Evolutionary conservation across 2,797 vertebrate species (phyloP).

Genomic region (Erithacus rubecula): DNA sequence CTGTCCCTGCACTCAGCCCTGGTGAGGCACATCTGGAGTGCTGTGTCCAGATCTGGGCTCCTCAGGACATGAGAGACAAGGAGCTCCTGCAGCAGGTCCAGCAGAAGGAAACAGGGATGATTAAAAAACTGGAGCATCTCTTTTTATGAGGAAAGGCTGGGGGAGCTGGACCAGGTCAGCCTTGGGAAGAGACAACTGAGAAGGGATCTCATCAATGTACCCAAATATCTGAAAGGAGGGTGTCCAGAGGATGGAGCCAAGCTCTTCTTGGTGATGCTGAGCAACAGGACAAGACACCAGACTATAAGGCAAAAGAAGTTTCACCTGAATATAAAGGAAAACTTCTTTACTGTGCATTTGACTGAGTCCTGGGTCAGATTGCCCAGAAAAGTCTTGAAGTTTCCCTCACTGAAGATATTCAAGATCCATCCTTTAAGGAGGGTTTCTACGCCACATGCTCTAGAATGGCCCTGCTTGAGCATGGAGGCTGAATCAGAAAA

Average conservation of each 20-base stretch:
- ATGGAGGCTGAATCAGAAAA: rapidly evolving
- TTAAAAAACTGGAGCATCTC: not conserved
- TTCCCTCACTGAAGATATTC: not conserved
- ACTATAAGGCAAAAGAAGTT: rapidly evolving
- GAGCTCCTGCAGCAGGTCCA: not conserved
- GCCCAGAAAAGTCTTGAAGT: no score
- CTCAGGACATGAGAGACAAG: not conserved
- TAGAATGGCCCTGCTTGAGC: not conserved
- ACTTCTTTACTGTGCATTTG: not conserved
- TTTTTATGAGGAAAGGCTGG: not conserved
- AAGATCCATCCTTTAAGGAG: not conserved
- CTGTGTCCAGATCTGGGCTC: not conserved
- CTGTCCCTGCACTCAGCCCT: not conserved
- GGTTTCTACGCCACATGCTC: not conserved
- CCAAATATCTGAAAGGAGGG: not conserved
- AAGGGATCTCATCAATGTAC: not conserved
- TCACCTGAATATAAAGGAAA: not conserved
- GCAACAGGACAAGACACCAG: no score
- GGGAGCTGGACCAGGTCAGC: rapidly evolving
- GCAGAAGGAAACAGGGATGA: no score
- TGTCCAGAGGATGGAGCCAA: not conserved
- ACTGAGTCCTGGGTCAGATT: not conserved
- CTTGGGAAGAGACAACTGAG: rapidly evolving
- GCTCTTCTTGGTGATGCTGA: not conserved
- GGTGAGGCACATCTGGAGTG: rapidly evolving